Conservation (phyloP, 35 echinoderm and acorn worm species). For the Ophiothrix spiculata region DNA sequence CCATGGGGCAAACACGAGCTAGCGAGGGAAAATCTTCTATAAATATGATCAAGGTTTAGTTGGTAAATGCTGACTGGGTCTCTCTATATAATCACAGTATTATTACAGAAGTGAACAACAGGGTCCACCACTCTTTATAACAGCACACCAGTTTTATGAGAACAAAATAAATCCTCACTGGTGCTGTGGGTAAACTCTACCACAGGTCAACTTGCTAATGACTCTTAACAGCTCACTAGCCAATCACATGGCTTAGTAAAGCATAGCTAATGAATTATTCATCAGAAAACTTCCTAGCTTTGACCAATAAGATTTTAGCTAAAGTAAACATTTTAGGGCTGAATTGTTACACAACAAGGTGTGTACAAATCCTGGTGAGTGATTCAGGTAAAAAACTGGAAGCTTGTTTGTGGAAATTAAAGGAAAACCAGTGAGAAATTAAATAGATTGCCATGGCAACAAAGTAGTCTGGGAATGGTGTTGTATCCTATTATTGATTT, state of each 20-base stretch:
- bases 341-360: no score
- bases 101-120: neutral
- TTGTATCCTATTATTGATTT: neutral
- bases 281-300: neutral
- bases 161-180: neutral
- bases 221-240: neutral
- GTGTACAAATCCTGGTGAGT: no score
- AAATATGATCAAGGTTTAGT: neutral
- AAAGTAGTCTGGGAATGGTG: neutral
- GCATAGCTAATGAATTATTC: neutral
- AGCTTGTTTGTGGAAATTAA: neutral
- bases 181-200: neutral
- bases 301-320: conserved; percentile 4
- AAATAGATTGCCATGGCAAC: conserved; percentile 1
- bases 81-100: neutral
- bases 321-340: neutral
- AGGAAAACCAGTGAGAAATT: neutral
- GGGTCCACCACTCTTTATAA: neutral
- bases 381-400: neutral
- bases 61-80: neutral
- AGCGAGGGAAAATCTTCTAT: neutral
- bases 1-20: conserved; percentile 6
- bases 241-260: neutral
- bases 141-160: neutral
- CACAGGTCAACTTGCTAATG: neutral